Base-by-base conservation (phyloP, 2,113 vertebrate genomes). In the Apistogramma diplotaenia region DNA sequence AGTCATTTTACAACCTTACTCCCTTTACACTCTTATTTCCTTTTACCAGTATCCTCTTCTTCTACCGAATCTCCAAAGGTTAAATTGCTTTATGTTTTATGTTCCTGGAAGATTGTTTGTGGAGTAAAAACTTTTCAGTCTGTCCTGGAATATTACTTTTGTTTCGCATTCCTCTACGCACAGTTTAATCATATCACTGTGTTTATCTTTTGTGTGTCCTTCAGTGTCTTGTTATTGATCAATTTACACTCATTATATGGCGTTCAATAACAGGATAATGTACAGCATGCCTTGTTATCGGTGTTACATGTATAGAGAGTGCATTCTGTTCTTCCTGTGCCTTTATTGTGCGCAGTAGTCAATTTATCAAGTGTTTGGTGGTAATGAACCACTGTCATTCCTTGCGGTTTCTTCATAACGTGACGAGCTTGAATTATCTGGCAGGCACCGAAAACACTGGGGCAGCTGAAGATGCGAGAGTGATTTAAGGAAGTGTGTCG, bases 401-500 rank as follows among this genome's bases (percentile, higher is more conserved):
- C n/a, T 71, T 43, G 7, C 25, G 7, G 23, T 72, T 70, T 71
- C 25, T 37, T 62, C 18, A 2, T 53, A 35, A 61, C 12, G 35
- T 78, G 18, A 78, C 51, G 56, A 74, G 74, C 54, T 55, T 61
- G 33, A 79, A 59, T 77, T 18, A 53, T 79, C 21, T 82, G 61
- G 83, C 53, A 27, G 54, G 4, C 25, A 67, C 58, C 37, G 67
- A 83, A 83, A 74, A 57, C 57, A 29, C 57, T 70, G 15, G 10
- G 70, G 76, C 67, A 35, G 40, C 35, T 73, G 40, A 60, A 54
- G 76, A 88, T 61, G 57, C 40, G 78, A 18, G 53, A 76, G 51
- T 83, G 76, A 86, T 86, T 81, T 84, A 83, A 85, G 77, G 78
- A 81, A 86, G 78, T 79, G 70, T 57, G 70, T 79, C 10, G n/a